These are phyloP conservation scores for Ceyx cyanopectus DNA, from an alignment of 2,113 vertebrate species.

Conservation along the genomic window DNA sequence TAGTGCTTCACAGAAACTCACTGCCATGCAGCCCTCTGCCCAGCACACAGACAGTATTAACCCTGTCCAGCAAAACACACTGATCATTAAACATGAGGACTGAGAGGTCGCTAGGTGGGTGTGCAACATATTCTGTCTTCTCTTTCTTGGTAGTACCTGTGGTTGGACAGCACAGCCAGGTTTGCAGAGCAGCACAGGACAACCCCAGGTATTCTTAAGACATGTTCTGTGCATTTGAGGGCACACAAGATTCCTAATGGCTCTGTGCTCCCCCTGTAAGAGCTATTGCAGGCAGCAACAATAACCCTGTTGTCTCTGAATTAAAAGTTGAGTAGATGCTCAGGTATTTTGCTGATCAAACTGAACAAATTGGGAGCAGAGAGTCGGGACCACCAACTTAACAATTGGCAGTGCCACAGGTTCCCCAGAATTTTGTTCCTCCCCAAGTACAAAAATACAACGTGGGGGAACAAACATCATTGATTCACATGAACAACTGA, in stretches of 20 bases:
- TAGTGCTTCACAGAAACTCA: not conserved
- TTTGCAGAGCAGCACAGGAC: not conserved
- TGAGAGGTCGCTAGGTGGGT: not conserved
- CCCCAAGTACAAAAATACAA: not conserved
- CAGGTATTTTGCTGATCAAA: not conserved
- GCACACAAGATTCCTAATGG: fast-evolving
- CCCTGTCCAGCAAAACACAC: not conserved
- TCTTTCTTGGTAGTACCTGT: not conserved
- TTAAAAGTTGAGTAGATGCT: not conserved
- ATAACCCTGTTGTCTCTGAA: not conserved
- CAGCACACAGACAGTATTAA: not conserved
- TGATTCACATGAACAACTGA: not conserved
- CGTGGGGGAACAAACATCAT: not conserved
- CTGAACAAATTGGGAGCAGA: not conserved
- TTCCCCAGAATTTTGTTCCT: not conserved
- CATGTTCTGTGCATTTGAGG: not conserved
- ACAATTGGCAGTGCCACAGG: not conserved
- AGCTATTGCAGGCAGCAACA: not conserved
- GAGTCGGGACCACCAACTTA: not conserved
- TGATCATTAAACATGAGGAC: fast-evolving
- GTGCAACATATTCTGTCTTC: not conserved
- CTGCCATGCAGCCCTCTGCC: not conserved
- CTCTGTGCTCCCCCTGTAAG: fast-evolving
- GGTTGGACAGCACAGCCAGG: not conserved
- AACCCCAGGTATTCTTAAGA: not conserved